Conservation (phyloP, 37 sponge, comb jelly and placozoan species). For the Bolinopsis microptera region DNA sequence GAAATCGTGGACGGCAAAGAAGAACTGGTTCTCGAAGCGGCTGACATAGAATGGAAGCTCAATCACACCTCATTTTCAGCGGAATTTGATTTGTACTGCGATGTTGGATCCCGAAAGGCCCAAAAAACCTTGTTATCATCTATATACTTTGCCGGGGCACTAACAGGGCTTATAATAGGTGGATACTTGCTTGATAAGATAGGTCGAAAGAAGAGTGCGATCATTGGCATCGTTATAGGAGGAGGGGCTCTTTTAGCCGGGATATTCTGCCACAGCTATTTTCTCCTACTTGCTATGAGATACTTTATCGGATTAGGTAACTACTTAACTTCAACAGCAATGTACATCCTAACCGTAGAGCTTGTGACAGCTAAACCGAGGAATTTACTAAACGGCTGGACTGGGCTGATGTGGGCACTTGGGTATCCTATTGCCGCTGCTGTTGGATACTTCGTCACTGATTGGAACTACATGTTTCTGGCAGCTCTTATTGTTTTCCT, state of each 20-base stretch:
- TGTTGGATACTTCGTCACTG: background rate
- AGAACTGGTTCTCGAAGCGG: background rate
- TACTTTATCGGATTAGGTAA: background rate
- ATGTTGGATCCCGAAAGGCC: background rate
- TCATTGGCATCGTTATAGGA: background rate
- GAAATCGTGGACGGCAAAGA: background rate
- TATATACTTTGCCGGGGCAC: slow-evolving; percentile 9
- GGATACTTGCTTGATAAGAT: background rate
- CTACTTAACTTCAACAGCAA: background rate
- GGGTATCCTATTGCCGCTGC: background rate
- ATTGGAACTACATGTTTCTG: slow-evolving; percentile 20
- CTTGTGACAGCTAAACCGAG: background rate
- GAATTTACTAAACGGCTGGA: background rate
- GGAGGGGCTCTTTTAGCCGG: background rate
- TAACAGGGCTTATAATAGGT: background rate
- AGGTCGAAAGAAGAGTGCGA: background rate
- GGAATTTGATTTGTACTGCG: slow-evolving; percentile 1
- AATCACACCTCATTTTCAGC: background rate
- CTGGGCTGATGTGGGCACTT: background rate
- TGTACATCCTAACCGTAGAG: background rate
- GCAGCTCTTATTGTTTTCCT: background rate
- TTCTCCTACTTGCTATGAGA: background rate
- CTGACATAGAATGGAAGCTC: background rate
- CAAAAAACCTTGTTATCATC: background rate
- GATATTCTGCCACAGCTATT: slow-evolving; percentile 7